Percentiles rank a stretch among this genome's conserved stretches.
Evolutionary conservation across 2,113 vertebrate species (phyloP).

Genomic region (Taxidea taxus): DNA sequence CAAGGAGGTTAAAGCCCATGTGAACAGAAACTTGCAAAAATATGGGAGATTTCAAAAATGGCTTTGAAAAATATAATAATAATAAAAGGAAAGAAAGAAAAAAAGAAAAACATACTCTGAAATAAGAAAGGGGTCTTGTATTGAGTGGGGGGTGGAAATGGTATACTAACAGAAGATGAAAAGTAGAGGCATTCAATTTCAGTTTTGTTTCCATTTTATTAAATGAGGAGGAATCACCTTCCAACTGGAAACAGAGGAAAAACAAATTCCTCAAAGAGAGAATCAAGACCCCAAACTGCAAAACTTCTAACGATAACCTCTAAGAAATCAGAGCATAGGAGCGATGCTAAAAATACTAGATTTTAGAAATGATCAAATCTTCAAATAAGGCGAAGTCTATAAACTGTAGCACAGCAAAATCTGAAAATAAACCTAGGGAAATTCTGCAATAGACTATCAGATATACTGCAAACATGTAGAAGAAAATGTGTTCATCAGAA

Average conservation of each 20-base stretch:
- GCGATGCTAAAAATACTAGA: background rate
- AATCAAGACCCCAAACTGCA: background rate
- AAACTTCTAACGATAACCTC: background rate
- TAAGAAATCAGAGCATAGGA: background rate
- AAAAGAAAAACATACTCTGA: background rate
- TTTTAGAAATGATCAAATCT: background rate
- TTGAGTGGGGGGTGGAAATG: background rate
- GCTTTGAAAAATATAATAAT: background rate
- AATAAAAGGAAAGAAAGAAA: background rate
- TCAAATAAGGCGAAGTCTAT: background rate
- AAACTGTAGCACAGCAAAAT: background rate
- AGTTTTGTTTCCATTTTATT: background rate
- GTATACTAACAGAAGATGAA: background rate
- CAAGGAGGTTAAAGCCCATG: background rate
- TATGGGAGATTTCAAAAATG: background rate
- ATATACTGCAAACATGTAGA: background rate
- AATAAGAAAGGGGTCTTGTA: background rate
- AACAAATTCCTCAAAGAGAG: conserved; percentile 14
- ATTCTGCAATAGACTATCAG: background rate
- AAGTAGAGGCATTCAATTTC: background rate
- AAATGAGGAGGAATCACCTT: background rate
- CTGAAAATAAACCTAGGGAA: background rate
- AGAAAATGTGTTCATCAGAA: background rate
- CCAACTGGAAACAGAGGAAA: background rate
- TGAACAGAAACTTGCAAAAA: conserved; percentile 16